A percentile compares a stretch with the other conserved stretches of the same genome.
Conservation (phyloP, 1,140 invertebrate species). For the Lycorma delicatula region DNA sequence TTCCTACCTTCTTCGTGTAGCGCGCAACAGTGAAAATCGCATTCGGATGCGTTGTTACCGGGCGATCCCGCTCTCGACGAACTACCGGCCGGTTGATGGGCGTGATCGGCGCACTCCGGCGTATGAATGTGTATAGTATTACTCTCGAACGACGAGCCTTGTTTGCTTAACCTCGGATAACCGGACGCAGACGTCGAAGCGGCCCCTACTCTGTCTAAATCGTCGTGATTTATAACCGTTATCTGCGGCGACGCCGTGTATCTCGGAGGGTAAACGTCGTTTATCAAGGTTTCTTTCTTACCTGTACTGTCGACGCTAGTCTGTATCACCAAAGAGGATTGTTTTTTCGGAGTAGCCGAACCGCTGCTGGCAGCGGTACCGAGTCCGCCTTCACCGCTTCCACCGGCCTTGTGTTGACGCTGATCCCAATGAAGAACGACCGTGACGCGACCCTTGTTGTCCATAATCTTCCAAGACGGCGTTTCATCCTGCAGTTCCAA, state of each 20-base stretch:
- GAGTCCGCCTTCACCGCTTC: conserved; percentile 29
- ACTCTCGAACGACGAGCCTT: conserved; percentile 65
- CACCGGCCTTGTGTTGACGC: conserved; percentile 45
- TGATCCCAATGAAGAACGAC: conserved; percentile 89
- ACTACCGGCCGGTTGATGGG: conserved; percentile 49
- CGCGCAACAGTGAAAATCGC: conserved; percentile 91
- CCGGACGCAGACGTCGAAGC: conserved; percentile 26
- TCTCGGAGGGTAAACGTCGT: conserved; percentile 43
- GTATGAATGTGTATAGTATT: conserved; percentile 63
- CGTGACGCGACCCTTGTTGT: conserved; percentile 88
- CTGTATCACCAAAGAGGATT: conserved; percentile 63
- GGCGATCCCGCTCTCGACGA: conserved; percentile 47
- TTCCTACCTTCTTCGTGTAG: conserved; percentile 83
- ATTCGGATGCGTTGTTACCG: conserved; percentile 57
- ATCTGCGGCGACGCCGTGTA: conserved; percentile 62
- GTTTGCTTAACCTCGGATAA: conserved; percentile 45
- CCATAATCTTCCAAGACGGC: conserved; percentile 94
- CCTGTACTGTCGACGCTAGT: conserved; percentile 54
- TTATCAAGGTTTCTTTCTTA: conserved; percentile 46
- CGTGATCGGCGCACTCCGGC: conserved; percentile 69
- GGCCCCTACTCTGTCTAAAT: conserved; percentile 37
- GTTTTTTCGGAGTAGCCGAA: conserved; percentile 54
- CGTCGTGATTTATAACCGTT: conserved; percentile 84
- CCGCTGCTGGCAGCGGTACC: conserved; percentile 44
- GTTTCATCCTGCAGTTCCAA: conserved; percentile 89